Evolutionary conservation across 2,888 invertebrate species (phyloP), one percentile per base, ranked within the genome.

Genomic region (Cetonia aurata): DNA sequence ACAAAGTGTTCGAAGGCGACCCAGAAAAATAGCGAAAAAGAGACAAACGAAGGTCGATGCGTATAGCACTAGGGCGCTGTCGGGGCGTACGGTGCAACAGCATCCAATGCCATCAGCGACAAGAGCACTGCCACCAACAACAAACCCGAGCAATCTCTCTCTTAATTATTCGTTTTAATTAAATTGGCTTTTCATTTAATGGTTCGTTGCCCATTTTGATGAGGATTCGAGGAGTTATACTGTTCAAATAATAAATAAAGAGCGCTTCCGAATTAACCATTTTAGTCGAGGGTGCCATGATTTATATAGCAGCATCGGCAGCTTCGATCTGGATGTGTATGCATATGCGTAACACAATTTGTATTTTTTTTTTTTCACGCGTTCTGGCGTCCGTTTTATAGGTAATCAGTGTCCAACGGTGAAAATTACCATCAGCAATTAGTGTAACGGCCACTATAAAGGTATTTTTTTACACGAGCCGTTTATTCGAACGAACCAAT

Each of bases 121-220:
- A 4, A 4, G 25, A 25, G 25, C 25, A 25, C 25, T 25, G 25
- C 25, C 25, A 4, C 25, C 52, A 52, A 10, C 52, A 19, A 10
- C 17, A 17, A 52, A 52, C 10, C 52, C 52, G 52, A 52, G 52
- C 17, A 53, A n/a, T 33, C 31, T 10, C 56, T 75, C 79, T 77
- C 78, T 79, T 81, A 81, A 81, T 81, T 80, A 80, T 80, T 75
- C 79, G 81, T 81, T 82, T 82, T 81, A 81, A 82, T 82, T 81
- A 80, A 81, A 81, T 81, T 81, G 81, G 80, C 79, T 80, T 80
- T 82, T 80, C 80, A 81, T 81, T 82, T 81, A 79, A 79, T 77
- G 81, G 78, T 79, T 75, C 78, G 80, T 75, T 76, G 74, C 74
- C 74, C 72, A 70, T 76, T 74, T 74, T 76, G 74, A 74, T 74